Base-by-base conservation (phyloP, 2,888 invertebrate genomes). In the Chrysodeixis includens region DNA sequence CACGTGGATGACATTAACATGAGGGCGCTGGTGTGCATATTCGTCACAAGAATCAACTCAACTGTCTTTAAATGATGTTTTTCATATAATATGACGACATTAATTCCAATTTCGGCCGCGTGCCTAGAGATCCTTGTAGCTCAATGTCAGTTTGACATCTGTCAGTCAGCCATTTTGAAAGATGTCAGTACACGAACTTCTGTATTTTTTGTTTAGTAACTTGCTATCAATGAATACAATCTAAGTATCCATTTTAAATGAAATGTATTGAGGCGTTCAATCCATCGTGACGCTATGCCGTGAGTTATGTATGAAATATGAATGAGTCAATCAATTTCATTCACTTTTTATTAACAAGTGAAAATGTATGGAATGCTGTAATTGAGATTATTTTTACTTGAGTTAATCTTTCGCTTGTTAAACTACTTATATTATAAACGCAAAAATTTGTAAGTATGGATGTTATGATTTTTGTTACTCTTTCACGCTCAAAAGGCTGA, bases 181-280 rank as follows among this genome's bases (percentile, higher is more conserved):
- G 35, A 14, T 35, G 20, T 51, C 20, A 14, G 8, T 6, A 52
- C 49, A 56, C 9, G 4, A 1, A 0, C 10, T 62, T 56, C 56
- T 62, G 62, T 7, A 16, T 12, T 22, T 14, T 4, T 12, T 35
- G 8, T 8, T 9, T 20, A 0, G 12, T 35, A 8, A 14, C 14
- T 6, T 6, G 32, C 35, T 35, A 40, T 40, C 12, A n/a, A 6
- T 12, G n/a, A 12, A 60, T 16, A 20, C 16, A 16, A 62, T 62
- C 32, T 46, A 10, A 30, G 60, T 56, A 56, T 62, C 56, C 35
- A n/a, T 49, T 56, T 52, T 40, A 35, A 56, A 56, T 62, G 18
- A 0, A 51, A 56, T 52, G 62, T 16, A 52, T 56, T 40, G 35
- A 51, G 56, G 56, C 40, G 49, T 56, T 40, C 6, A 0, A 26